Evolutionary conservation across 2,113 vertebrate genomes (phyloP).

Genomic region (Gallinago media): DNA sequence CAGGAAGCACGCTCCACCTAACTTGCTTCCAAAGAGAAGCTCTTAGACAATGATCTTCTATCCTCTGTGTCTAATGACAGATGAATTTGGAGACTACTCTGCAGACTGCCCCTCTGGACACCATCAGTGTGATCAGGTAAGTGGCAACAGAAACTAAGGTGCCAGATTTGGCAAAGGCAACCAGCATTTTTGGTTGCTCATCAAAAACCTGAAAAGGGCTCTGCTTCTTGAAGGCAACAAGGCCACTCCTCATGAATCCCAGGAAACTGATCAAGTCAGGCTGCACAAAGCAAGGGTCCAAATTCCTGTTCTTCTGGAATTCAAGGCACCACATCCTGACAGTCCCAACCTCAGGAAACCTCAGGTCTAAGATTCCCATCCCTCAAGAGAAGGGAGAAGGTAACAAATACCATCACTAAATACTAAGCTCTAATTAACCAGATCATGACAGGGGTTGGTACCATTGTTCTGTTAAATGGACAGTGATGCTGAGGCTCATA

Average conservation of each 20-base stretch:
- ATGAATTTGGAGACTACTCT: background rate
- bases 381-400: background rate
- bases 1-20: background rate
- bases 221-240: background rate
- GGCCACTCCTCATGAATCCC: background rate
- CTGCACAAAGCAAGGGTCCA: background rate
- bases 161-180: background rate
- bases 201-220: background rate
- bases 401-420: background rate
- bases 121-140: background rate
- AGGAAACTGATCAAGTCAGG: background rate
- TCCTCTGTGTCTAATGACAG: background rate
- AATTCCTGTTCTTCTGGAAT: background rate
- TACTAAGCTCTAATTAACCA: background rate
- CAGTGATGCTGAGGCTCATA: background rate
- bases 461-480: background rate
- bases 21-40: background rate
- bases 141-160: background rate
- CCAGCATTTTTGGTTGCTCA: background rate
- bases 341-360: background rate
- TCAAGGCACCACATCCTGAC: background rate
- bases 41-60: background rate
- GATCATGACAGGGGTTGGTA: background rate
- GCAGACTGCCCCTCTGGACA: background rate
- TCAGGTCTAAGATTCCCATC: background rate